Evolutionary conservation across 2,888 invertebrate genomes (phyloP).

Genomic region (Blastobasis lacticolella): DNA sequence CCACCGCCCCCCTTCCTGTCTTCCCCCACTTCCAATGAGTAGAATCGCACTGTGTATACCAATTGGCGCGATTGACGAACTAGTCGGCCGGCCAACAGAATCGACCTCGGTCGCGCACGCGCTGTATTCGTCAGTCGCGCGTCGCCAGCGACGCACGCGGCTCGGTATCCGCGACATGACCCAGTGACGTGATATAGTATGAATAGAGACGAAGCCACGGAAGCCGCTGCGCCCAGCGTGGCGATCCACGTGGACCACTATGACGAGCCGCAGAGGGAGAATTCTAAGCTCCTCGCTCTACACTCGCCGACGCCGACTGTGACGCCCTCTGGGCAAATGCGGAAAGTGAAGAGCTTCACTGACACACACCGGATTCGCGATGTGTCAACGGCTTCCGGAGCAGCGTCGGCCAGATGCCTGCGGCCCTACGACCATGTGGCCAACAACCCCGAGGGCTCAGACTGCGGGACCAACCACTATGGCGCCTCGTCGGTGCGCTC

Average conservation of each 20-base stretch:
- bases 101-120: slow-evolving; percentile 80
- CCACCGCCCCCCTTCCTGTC: slow-evolving; percentile 86
- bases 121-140: slow-evolving; percentile 54
- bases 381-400: slow-evolving; percentile 57
- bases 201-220: slow-evolving; percentile 61
- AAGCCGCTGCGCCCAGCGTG: slow-evolving; percentile 59
- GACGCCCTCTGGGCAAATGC: slow-evolving; percentile 66
- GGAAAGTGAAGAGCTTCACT: slow-evolving; percentile 69
- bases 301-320: slow-evolving; percentile 46
- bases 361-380: slow-evolving; percentile 67
- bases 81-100: slow-evolving; percentile 72
- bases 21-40: slow-evolving; percentile 41
- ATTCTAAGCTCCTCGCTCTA: slow-evolving; percentile 52
- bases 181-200: slow-evolving; percentile 64
- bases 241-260: slow-evolving; percentile 61
- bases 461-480: slow-evolving; percentile 70
- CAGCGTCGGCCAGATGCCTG: slow-evolving; percentile 62
- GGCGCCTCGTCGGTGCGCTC: slow-evolving; percentile 82
- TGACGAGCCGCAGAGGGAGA: slow-evolving; percentile 52
- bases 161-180: slow-evolving; percentile 60
- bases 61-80: slow-evolving; percentile 68
- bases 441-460: slow-evolving; percentile 73
- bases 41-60: slow-evolving; percentile 66
- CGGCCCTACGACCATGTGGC: slow-evolving; percentile 67
- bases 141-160: slow-evolving; percentile 63